Evolutionary conservation across 2,113 vertebrate species (phyloP).

Genomic region (Xenopus tropicalis): DNA sequence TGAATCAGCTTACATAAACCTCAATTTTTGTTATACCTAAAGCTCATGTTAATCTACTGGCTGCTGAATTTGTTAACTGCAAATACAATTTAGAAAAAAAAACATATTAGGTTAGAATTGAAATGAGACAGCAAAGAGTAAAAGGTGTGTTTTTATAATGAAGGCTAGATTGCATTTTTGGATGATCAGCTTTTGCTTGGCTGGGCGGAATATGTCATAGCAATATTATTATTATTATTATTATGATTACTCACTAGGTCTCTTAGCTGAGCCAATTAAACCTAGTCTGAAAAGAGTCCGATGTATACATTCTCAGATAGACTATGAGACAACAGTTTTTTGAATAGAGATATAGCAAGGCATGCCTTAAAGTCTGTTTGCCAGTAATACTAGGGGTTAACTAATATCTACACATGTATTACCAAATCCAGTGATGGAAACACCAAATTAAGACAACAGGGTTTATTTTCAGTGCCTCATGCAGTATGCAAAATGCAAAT

Average conservation of each 20-base stretch:
- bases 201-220: not conserved
- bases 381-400: no score
- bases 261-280: not conserved
- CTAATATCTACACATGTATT: no score
- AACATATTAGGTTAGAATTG: constrained; percentile 7
- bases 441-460: no score
- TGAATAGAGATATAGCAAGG: no score
- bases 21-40: constrained; percentile 24
- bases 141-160: constrained; percentile 8
- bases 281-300: no score
- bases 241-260: not conserved
- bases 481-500: no score
- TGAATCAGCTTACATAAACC: constrained; percentile 41
- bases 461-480: no score
- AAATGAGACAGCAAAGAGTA: constrained; percentile 7
- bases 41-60: constrained; percentile 23
- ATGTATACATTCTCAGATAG: no score
- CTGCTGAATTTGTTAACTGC: constrained; percentile 8
- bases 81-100: constrained; percentile 7
- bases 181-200: not conserved
- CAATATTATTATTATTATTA: not conserved
- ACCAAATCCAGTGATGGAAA: no score
- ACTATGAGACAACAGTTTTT: no score
- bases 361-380: no score
- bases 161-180: constrained; percentile 3